These are phyloP conservation scores for Catocala nupta DNA, from an alignment of 2,888 invertebrate genomes.

Conservation along the genomic window DNA sequence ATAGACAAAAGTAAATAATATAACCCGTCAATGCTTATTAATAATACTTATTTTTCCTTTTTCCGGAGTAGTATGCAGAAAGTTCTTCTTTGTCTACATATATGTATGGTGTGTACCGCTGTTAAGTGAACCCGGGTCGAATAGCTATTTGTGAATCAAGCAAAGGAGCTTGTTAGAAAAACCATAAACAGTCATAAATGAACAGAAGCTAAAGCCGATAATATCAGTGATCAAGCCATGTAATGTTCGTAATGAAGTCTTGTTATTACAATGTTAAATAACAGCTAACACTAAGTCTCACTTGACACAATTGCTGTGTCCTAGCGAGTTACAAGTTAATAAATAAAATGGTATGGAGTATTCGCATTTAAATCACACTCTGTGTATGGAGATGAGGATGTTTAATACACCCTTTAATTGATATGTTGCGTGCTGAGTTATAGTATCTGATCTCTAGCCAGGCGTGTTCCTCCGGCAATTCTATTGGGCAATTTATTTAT, in stretches of 20 bases:
- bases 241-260: constrained; percentile 27
- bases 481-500: constrained; percentile 83
- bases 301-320: constrained; percentile 53
- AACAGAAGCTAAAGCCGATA: background rate
- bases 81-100: too few species aligned
- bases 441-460: constrained; percentile 74
- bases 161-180: background rate
- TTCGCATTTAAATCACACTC: constrained; percentile 69
- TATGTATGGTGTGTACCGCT: too few species aligned
- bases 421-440: constrained; percentile 83
- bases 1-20: too few species aligned
- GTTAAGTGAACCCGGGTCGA: too few species aligned
- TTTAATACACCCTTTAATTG: constrained; percentile 82
- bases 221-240: background rate
- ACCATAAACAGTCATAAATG: background rate
- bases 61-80: too few species aligned
- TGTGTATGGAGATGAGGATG: constrained; percentile 68
- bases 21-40: too few species aligned
- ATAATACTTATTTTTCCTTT: too few species aligned
- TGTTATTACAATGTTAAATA: constrained; percentile 30
- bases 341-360: constrained; percentile 53
- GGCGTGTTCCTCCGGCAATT: constrained; percentile 75
- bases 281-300: constrained; percentile 37
- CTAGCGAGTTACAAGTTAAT: constrained; percentile 49
- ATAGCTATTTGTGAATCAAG: background rate